Evolutionary conservation across 1,140 invertebrate genomes (phyloP).

Genomic region (Ooceraea biroi): DNA sequence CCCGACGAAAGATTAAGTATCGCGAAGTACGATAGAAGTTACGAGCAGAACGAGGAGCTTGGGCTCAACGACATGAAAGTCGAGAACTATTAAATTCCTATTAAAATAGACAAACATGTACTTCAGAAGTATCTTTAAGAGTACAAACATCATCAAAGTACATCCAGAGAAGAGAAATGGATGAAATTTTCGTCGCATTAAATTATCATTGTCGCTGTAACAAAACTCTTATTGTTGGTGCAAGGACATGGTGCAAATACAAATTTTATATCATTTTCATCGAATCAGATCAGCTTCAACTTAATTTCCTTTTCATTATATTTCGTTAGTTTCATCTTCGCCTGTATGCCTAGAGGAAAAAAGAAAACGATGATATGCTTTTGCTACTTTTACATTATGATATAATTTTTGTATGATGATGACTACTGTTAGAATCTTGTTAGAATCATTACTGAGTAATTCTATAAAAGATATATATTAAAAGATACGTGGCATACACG

Average conservation of each 20-base stretch:
- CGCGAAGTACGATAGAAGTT: constrained; percentile 93
- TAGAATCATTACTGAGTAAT: neutral
- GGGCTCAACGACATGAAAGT: constrained; percentile 99
- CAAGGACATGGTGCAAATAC: constrained; percentile 62
- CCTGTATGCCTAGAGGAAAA: constrained; percentile 42
- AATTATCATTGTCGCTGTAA: neutral
- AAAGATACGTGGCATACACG: constrained; percentile 74
- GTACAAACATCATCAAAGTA: neutral
- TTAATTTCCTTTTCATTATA: constrained; percentile 24
- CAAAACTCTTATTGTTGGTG: constrained; percentile 37
- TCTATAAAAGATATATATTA: constrained; percentile 6
- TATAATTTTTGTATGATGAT: too few species aligned
- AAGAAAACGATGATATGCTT: neutral
- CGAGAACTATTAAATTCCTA: constrained; percentile 89
- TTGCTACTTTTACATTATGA: too few species aligned
- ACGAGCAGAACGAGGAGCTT: constrained; percentile 98
- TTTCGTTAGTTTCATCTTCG: constrained; percentile 34
- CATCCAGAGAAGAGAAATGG: neutral
- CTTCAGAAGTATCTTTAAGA: neutral
- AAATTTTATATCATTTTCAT: constrained; percentile 59
- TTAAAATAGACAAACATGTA: neutral
- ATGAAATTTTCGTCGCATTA: neutral
- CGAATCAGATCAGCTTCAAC: neutral
- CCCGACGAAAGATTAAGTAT: constrained; percentile 91
- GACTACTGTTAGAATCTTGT: too few species aligned